phyloP scores from a whole-genome alignment of 2,888 invertebrate species.

The Argyra leucocephala region DNA sequence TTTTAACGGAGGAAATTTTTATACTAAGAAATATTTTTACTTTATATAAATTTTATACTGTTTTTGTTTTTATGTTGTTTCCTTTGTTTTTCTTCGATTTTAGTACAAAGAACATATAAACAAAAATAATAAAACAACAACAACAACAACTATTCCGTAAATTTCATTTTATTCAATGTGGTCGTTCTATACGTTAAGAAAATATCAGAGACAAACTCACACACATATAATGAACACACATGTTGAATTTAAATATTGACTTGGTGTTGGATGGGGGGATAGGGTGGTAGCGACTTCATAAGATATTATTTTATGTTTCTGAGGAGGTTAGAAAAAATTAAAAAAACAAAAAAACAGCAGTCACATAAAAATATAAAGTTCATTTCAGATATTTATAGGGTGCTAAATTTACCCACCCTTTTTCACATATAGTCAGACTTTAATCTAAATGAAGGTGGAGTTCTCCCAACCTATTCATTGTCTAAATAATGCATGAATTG shows the following conservation, averaged over 20 bases:
- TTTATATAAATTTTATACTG: background rate
- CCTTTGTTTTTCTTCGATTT: too few relatives aligned
- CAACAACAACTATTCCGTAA: too few relatives aligned
- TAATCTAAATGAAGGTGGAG: too few relatives aligned
- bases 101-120: too few relatives aligned
- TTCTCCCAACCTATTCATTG: background rate
- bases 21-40: background rate
- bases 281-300: too few relatives aligned
- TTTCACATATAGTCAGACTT: background rate
- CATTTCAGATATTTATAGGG: background rate
- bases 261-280: too few relatives aligned
- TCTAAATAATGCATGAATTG: background rate
- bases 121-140: too few relatives aligned
- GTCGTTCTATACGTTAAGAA: too few relatives aligned
- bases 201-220: too few relatives aligned
- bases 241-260: too few relatives aligned
- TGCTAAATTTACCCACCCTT: background rate
- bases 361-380: background rate
- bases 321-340: background rate
- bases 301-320: background rate
- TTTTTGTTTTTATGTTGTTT: background rate
- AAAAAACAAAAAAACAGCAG: background rate
- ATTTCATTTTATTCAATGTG: too few relatives aligned
- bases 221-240: too few relatives aligned
- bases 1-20: background rate